A percentile compares a stretch with the other conserved stretches of the same genome.
Conservation (phyloP, 2,113 vertebrate species). For the Mohoua ochrocephala region DNA sequence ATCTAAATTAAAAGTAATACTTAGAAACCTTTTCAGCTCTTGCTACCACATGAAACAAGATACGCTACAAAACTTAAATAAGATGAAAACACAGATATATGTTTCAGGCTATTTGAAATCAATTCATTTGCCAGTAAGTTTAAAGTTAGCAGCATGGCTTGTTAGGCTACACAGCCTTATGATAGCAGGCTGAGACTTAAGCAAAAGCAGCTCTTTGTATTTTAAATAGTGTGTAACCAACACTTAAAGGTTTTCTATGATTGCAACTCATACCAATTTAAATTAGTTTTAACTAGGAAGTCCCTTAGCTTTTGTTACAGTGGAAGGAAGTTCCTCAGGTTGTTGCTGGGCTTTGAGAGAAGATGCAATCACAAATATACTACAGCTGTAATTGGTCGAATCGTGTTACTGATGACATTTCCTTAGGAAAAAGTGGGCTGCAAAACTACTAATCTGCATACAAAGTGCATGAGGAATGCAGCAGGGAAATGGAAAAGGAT, state of each 20-base stretch:
- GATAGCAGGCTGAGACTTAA: background rate
- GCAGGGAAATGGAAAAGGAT: slow-evolving; percentile 21
- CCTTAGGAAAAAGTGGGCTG: background rate
- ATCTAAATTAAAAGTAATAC: background rate
- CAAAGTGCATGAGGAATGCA: background rate
- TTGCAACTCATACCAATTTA: background rate
- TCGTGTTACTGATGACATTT: background rate
- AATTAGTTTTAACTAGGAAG: background rate
- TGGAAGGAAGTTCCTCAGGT: background rate
- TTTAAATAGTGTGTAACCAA: background rate
- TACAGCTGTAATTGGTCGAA: background rate
- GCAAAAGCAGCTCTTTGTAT: background rate
- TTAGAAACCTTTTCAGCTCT: background rate
- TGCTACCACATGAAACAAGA: background rate
- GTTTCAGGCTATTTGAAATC: background rate
- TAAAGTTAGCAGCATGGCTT: background rate
- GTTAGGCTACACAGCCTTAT: background rate
- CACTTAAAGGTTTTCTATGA: background rate
- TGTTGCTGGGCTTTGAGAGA: background rate
- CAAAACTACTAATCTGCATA: background rate
- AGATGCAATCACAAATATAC: rapidly evolving
- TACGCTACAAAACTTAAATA: background rate
- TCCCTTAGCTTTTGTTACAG: background rate
- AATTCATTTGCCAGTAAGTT: background rate
- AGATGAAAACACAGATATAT: background rate